Conservation (phyloP, 92 coral and sea anemone genomes). For the Paramuricea clavata region DNA sequence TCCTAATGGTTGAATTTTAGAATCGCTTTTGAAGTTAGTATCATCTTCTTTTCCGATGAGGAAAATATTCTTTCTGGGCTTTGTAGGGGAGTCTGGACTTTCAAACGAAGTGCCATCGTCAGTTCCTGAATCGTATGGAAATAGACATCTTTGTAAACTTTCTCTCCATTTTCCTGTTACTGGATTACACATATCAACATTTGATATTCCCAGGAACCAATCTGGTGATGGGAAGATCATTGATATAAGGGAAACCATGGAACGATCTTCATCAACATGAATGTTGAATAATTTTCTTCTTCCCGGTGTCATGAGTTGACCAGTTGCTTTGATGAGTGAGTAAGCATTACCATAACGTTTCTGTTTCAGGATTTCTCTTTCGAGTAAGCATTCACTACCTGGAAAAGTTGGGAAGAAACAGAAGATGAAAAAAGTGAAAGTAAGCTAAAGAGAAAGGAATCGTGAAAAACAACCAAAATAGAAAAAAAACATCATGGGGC, state of each 20-base stretch:
- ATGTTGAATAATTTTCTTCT: neutral
- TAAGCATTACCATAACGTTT: conserved; percentile 19
- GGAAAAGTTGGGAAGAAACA: no score
- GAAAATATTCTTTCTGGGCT: conserved; percentile 29
- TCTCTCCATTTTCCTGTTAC: conserved; percentile 37
- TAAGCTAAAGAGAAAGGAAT: no score
- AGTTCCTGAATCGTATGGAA: conserved; percentile 39
- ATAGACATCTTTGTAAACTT: neutral
- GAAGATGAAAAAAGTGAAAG: no score
- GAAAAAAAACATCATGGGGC: no score
- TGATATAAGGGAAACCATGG: conserved; percentile 19
- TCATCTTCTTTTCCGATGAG: conserved; percentile 41
- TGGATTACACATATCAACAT: conserved; percentile 45
- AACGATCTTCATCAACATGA: conserved; percentile 31
- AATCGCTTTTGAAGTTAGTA: conserved; percentile 33
- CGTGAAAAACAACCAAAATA: no score
- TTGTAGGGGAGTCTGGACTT: conserved; percentile 17
- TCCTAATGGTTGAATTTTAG: conserved; percentile 20
- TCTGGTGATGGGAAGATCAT: conserved; percentile 41
- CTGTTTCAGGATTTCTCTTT: neutral
- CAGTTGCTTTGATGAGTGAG: conserved; percentile 5
- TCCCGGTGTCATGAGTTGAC: neutral
- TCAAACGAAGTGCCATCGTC: conserved; percentile 42
- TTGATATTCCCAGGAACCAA: conserved; percentile 40
- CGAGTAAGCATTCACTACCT: conserved; percentile 1